Percentiles rank a stretch among this genome's conserved stretches.
Evolutionary conservation across 2,113 vertebrate genomes (phyloP).

Genomic region (Lepisosteus oculatus): DNA sequence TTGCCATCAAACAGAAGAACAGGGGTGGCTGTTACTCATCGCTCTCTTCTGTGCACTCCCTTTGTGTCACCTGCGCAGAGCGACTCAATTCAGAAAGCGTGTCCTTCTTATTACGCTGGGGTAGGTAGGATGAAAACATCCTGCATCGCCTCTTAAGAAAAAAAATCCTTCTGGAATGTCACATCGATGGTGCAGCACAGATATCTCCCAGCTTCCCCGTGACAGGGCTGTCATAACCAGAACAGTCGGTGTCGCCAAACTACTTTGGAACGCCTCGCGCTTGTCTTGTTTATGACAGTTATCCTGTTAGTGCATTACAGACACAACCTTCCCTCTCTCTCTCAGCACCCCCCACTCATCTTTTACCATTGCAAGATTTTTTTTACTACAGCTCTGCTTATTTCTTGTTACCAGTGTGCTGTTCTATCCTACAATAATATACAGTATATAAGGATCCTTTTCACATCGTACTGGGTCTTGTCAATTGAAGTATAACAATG

Average conservation of each 20-base stretch:
- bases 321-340: slow-evolving; percentile 38
- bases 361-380: neutral
- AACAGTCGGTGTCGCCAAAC: slow-evolving; percentile 44
- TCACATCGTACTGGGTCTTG: no score
- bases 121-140: neutral
- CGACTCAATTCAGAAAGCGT: neutral
- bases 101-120: neutral
- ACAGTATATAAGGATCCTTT: no score
- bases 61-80: no score
- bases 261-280: slow-evolving; percentile 45
- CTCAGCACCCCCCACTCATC: neutral
- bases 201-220: slow-evolving; percentile 43
- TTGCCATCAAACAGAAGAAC: no score
- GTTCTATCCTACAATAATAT: no score
- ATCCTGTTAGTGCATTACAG: slow-evolving; percentile 54
- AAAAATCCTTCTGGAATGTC: slow-evolving; percentile 28
- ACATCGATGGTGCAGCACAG: slow-evolving; percentile 37
- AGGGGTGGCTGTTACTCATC: no score
- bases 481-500: no score
- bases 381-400: no score
- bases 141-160: slow-evolving; percentile 22
- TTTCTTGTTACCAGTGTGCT: no score
- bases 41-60: no score
- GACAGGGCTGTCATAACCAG: slow-evolving; percentile 54
- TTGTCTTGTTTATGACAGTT: slow-evolving; percentile 59